Evolutionary conservation across 1,140 invertebrate species (phyloP).

Genomic region (Macrobrachium rosenbergii): DNA sequence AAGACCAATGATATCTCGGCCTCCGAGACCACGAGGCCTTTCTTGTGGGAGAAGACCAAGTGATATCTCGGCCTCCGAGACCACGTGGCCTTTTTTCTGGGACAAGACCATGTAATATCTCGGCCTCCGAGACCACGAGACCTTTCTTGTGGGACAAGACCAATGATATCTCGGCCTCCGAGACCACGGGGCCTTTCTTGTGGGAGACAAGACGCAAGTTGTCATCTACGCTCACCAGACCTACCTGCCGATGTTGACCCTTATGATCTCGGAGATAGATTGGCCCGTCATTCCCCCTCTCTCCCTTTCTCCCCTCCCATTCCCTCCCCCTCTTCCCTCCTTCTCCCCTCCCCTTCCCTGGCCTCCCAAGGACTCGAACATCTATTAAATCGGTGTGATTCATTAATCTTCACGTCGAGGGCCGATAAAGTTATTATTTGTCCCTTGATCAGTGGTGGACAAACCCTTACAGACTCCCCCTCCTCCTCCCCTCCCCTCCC

Average conservation of each 20-base stretch:
- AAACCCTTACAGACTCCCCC: not conserved
- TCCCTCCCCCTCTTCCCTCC: not conserved
- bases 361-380: conserved; percentile 3
- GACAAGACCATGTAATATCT: too few species aligned
- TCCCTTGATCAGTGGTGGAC: conserved; percentile 1
- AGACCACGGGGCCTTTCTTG: too few species aligned
- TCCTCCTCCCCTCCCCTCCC: not conserved
- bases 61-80: too few species aligned
- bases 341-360: not conserved
- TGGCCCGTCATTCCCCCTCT: not conserved
- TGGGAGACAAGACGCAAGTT: too few species aligned
- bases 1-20: too few species aligned
- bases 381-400: conserved; percentile 45
- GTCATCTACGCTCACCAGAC: not conserved
- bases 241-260: not conserved
- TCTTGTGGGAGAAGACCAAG: too few species aligned
- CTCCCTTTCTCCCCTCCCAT: not conserved
- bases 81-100: too few species aligned
- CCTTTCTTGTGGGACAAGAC: too few species aligned
- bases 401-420: conserved; percentile 45
- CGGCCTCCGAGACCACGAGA: too few species aligned
- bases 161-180: too few species aligned
- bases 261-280: too few species aligned
- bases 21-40: too few species aligned
- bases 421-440: conserved; percentile 54